A percentile compares a stretch with the other conserved stretches of the same genome.
These are phyloP conservation scores for Scaptomyza montana DNA, from an alignment of 1,140 invertebrate species.

Conservation along the genomic window DNA sequence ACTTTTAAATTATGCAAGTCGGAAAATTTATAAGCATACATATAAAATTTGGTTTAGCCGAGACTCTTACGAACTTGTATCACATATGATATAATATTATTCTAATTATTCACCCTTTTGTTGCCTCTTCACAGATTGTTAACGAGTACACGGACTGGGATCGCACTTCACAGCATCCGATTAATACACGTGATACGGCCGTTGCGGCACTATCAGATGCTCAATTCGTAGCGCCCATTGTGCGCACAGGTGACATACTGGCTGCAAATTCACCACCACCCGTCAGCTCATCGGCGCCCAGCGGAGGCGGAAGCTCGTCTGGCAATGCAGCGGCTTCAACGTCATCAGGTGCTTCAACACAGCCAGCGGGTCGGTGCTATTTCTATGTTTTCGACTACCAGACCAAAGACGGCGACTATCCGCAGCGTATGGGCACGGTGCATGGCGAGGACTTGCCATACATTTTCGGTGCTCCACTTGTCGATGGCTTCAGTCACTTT, in stretches of 20 bases:
- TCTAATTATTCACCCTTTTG: neutral
- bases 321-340: conserved; percentile 74
- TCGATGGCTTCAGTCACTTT: conserved; percentile 92
- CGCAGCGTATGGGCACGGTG: conserved; percentile 93
- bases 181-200: conserved; percentile 95
- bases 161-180: conserved; percentile 94
- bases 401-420: conserved; percentile 95
- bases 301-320: conserved; percentile 9
- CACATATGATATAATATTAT: too few relatives aligned
- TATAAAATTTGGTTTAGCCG: too few relatives aligned
- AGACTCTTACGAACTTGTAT: too few relatives aligned
- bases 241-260: conserved; percentile 92
- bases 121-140: conserved; percentile 86
- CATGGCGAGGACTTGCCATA: conserved; percentile 97
- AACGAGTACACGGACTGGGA: conserved; percentile 99
- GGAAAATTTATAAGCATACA: too few relatives aligned
- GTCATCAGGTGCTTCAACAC: conserved; percentile 66
- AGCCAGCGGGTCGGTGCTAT: conserved; percentile 88
- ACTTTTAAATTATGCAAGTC: too few relatives aligned
- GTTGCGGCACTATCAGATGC: conserved; percentile 96
- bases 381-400: conserved; percentile 98
- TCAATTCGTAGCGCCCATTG: conserved; percentile 93
- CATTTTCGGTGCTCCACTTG: conserved; percentile 91
- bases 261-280: conserved; percentile 85
- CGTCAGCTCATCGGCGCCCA: conserved; percentile 73